phyloP scores from a whole-genome alignment of 2,888 invertebrate genomes.

The Brassicogethes aeneus region DNA sequence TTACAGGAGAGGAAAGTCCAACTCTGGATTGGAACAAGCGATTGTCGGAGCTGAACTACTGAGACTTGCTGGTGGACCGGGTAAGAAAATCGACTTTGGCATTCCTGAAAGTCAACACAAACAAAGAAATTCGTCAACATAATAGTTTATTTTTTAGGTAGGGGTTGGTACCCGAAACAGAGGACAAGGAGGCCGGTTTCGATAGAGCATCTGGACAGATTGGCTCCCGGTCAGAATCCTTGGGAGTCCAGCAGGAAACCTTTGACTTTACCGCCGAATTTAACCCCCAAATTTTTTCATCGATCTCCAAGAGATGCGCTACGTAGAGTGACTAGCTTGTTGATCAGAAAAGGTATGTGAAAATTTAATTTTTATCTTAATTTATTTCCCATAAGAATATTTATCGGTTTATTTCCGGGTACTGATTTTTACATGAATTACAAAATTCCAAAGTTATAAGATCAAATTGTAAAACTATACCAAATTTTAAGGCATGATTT shows the following conservation, averaged over 20 bases:
- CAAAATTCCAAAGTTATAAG: too few species aligned
- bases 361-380: too few species aligned
- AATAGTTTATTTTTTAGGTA: slow-evolving; percentile 15
- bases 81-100: slow-evolving; percentile 27
- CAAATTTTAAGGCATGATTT: too few species aligned
- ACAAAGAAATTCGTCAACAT: background rate
- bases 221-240: slow-evolving; percentile 47
- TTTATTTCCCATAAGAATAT: too few species aligned
- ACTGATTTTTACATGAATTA: too few species aligned
- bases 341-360: slow-evolving; percentile 53
- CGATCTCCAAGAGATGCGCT: slow-evolving; percentile 80
- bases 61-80: slow-evolving; percentile 70
- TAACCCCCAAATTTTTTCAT: slow-evolving; percentile 84
- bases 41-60: slow-evolving; percentile 72
- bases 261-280: slow-evolving; percentile 77
- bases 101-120: too few species aligned
- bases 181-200: slow-evolving; percentile 66
- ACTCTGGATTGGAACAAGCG: slow-evolving; percentile 39
- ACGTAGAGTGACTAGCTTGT: slow-evolving; percentile 79
- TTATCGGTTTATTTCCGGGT: too few species aligned
- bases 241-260: slow-evolving; percentile 63
- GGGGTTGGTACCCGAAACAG: slow-evolving; percentile 78
- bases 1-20: slow-evolving; percentile 26
- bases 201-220: slow-evolving; percentile 75
- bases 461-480: too few species aligned